A percentile compares a stretch with the other conserved stretches of the same genome.
Conservation (phyloP, 2,888 invertebrate genomes). For the Rotaria magnacalcarata region DNA sequence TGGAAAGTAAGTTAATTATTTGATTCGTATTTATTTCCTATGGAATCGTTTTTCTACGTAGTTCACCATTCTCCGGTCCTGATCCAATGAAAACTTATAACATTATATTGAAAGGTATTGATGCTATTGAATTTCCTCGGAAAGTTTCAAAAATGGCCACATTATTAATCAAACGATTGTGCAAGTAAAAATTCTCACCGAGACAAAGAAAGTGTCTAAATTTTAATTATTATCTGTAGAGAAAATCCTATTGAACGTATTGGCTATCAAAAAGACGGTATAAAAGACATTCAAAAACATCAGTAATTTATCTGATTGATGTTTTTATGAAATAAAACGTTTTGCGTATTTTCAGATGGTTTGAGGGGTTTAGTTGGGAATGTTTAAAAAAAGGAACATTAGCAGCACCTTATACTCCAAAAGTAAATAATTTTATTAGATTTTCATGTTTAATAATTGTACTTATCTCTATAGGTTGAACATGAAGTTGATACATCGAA, state of each 20-base stretch:
- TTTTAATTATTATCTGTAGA: conserved; percentile 58
- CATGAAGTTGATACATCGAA: conserved; percentile 81
- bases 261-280: conserved; percentile 90
- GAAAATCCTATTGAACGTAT: conserved; percentile 93
- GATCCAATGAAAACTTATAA: conserved; percentile 99
- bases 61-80: conserved; percentile 83
- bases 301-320: conserved; percentile 54
- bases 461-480: background rate
- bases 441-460: background rate
- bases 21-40: too few relatives aligned
- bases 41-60: background rate
- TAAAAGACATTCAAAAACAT: conserved; percentile 94
- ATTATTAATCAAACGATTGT: conserved; percentile 88
- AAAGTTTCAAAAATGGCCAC: conserved; percentile 87
- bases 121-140: conserved; percentile 92
- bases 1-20: conserved; percentile 61
- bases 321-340: background rate
- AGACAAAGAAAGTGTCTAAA: background rate
- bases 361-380: conserved; percentile 98
- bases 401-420: conserved; percentile 83
- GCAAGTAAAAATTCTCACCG: conserved; percentile 57
- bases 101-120: conserved; percentile 93
- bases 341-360: conserved; percentile 68
- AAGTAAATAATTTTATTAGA: conserved; percentile 32
- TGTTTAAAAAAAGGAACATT: conserved; percentile 79